Evolutionary conservation across 1,140 invertebrate species (phyloP).

Genomic region (Drosophila suzukii): DNA sequence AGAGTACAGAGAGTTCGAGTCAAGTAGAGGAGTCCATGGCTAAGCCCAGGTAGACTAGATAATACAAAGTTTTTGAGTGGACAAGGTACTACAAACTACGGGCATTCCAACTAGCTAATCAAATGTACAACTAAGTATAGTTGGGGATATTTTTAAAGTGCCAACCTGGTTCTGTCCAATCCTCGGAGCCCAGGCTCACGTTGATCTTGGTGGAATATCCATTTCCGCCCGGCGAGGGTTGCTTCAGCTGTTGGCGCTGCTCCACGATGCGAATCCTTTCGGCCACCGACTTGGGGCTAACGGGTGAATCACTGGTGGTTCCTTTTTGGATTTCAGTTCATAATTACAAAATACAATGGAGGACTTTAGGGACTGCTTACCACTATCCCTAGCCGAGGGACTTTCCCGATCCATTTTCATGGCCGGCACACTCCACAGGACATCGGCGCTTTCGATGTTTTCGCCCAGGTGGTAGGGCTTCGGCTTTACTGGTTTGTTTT

Average conservation of each 20-base stretch:
- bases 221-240: constrained; percentile 55
- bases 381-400: constrained; percentile 47
- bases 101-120: constrained; percentile 53
- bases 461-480: constrained; percentile 89
- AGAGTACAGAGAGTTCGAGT: constrained; percentile 52
- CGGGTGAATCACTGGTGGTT: constrained; percentile 45
- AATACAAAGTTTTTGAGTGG: constrained; percentile 34
- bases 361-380: constrained; percentile 17
- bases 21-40: constrained; percentile 75
- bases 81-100: constrained; percentile 54
- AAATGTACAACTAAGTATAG: constrained; percentile 12
- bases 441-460: constrained; percentile 85
- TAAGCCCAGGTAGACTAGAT: constrained; percentile 45
- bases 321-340: background rate
- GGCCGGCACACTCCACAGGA: constrained; percentile 85
- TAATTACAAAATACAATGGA: no score
- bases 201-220: constrained; percentile 87
- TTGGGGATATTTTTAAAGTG: constrained; percentile 7
- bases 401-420: constrained; percentile 56
- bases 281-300: constrained; percentile 83
- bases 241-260: constrained; percentile 62
- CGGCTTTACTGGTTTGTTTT: constrained; percentile 89
- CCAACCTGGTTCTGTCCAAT: constrained; percentile 78
- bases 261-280: constrained; percentile 84
- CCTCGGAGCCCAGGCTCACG: constrained; percentile 73